Evolutionary conservation across 2,113 vertebrate genomes (phyloP).

Genomic region (Epinephelus moara): DNA sequence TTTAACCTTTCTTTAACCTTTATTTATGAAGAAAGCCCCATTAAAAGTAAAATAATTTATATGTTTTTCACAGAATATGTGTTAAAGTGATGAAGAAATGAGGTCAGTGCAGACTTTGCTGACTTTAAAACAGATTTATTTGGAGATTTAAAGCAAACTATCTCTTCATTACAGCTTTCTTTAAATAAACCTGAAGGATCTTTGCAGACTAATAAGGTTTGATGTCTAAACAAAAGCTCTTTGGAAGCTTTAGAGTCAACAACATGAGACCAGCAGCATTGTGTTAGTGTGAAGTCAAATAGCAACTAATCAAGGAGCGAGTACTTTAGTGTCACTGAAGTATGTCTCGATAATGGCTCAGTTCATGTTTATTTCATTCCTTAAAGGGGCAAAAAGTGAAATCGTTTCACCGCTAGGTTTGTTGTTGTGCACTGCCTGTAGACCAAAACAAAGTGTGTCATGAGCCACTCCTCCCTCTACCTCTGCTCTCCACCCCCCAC

Average conservation of each 20-base stretch:
- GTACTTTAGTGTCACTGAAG: constrained; percentile 13
- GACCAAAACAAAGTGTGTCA: too few relatives aligned
- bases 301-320: constrained; percentile 19
- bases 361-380: constrained; percentile 40
- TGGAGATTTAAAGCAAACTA: neutral
- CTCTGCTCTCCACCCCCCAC: too few relatives aligned
- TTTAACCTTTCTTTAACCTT: constrained; percentile 72
- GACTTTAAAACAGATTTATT: neutral
- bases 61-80: neutral
- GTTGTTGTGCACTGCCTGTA: too few relatives aligned
- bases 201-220: neutral
- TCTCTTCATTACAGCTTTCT: neutral
- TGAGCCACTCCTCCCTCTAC: too few relatives aligned
- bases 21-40: constrained; percentile 45
- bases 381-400: too few relatives aligned
- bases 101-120: neutral
- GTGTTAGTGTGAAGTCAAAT: neutral
- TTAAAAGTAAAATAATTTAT: constrained; percentile 51
- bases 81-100: neutral
- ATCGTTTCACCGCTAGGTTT: too few relatives aligned
- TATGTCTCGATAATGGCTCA: constrained; percentile 1
- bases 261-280: neutral
- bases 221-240: neutral
- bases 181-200: neutral
- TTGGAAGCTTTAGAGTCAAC: neutral